Conservation (phyloP, 1,140 invertebrate genomes). For the Drosophila aff. region DNA sequence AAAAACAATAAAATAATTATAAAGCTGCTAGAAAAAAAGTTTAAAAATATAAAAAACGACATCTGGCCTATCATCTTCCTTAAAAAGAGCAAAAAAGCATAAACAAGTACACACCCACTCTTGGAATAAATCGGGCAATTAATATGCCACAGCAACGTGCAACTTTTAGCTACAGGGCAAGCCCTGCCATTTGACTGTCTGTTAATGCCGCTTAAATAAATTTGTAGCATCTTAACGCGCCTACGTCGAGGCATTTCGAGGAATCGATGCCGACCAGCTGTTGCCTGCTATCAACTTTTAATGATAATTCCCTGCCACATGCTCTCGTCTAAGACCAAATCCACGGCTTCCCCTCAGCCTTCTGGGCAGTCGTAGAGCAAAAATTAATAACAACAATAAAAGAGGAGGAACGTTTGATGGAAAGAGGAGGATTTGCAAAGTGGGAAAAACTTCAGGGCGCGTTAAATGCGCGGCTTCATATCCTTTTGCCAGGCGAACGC, state of each 20-base stretch:
- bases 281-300: conserved; percentile 73
- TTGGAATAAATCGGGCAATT: conserved; percentile 12
- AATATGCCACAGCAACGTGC: conserved; percentile 41
- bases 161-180: conserved; percentile 57
- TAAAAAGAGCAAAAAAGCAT: conserved; percentile 3
- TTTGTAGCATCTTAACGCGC: conserved; percentile 47
- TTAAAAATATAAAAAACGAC: conserved; percentile 6
- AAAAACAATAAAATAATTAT: not conserved
- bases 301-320: conserved; percentile 75
- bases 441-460: conserved; percentile 43
- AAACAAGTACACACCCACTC: conserved; percentile 24
- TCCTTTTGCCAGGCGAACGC: conserved; percentile 76
- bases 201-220: conserved; percentile 76
- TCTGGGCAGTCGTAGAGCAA: conserved; percentile 50
- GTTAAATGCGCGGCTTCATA: conserved; percentile 69
- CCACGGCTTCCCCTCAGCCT: conserved; percentile 22
- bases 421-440: not conserved
- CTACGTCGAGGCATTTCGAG: conserved; percentile 1
- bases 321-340: conserved; percentile 8
- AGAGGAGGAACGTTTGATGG: conserved; percentile 4
- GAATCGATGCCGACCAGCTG: conserved; percentile 74
- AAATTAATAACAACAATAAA: conserved; percentile 60
- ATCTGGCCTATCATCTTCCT: conserved; percentile 18
- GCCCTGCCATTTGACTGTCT: conserved; percentile 71
- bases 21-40: not conserved